Evolutionary conservation across 2,797 vertebrate species (phyloP).

Genomic region (Acipenser ruthenus): DNA sequence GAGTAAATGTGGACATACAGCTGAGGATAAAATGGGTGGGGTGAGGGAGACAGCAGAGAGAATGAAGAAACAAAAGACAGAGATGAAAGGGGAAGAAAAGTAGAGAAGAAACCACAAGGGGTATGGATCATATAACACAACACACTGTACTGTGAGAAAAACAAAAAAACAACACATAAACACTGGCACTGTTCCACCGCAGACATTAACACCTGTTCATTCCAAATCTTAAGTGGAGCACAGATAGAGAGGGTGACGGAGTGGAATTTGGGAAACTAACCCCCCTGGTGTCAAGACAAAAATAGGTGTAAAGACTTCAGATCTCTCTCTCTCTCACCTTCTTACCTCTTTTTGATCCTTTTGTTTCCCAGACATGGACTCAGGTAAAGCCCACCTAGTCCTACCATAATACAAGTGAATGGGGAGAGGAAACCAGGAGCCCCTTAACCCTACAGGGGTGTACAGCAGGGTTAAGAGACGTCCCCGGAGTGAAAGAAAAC

Average conservation of each 20-base stretch:
- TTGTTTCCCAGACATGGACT: too few relatives aligned
- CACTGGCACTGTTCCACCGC: constrained; percentile 52
- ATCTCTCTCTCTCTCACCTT: too few relatives aligned
- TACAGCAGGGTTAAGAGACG: too few relatives aligned
- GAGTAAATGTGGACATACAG: too few relatives aligned
- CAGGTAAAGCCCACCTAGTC: too few relatives aligned
- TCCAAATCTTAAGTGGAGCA: constrained; percentile 14
- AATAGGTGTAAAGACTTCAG: too few relatives aligned
- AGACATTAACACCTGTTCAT: constrained; percentile 36
- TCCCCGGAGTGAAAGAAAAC: too few relatives aligned
- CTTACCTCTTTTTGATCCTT: too few relatives aligned
- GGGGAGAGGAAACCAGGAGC: too few relatives aligned
- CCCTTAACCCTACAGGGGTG: too few relatives aligned
- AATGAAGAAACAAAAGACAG: constrained; percentile 4
- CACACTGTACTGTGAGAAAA: constrained; percentile 43
- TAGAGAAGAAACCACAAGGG: constrained; percentile 55
- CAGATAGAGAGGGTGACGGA: constrained; percentile 24
- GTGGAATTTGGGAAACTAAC: background rate
- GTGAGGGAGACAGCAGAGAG: constrained; percentile 26
- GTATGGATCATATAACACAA: constrained; percentile 63
- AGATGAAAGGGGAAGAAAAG: constrained; percentile 14
- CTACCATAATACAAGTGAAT: too few relatives aligned
- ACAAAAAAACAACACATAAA: constrained; percentile 46
- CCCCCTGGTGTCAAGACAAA: too few relatives aligned
- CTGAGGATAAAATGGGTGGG: constrained; percentile 4